Evolutionary conservation across 2,113 vertebrate genomes (phyloP), one percentile per base, ranked within the genome.

Genomic region (Oncorhynchus kisutch): DNA sequence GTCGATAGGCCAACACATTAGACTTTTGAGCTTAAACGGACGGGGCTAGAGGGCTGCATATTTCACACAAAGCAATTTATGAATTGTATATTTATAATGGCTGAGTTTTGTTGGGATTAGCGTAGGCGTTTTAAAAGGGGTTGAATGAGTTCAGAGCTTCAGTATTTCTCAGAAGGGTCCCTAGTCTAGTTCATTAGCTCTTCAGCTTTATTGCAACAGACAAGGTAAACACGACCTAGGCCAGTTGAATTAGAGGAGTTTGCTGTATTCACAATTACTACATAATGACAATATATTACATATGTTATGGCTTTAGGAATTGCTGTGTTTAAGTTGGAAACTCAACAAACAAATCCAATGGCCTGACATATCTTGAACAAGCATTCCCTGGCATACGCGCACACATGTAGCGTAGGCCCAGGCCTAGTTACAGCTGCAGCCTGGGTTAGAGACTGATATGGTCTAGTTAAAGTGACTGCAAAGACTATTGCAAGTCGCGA

Each of bases 81-180:
- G 86, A 91, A 89, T 89, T 90, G 88, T 87, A 84, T 87, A 86
- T 89, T 88, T 90, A 88, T 83, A 88, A 89, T 81, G 68, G 84
- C 81, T 70, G 71, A 74, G 79, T 90, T 92, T 91, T 91, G 90
- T 86, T 91, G 79, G 86, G 76, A 81, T 88, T 86, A 85, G 73
- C 83, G 79, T 82, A 81, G 86, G 82, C 75, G 77, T 79, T 89
- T 89, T 89, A 84, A 89, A 81, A 67, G 77, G 79, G 80, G 89
- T 85, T 88, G 83, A 91, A 86, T 79, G 83, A 88, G 88, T 87
- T 89, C 86, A 62, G 59, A n/a, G 59, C 16, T 18, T 62, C 75
- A 16, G 60, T 77, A 54, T 85, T 86, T 89, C 86, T 76, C 90
- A 88, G 79, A 82, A 84, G 70, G 65, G 8, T 67, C 70, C 70